A percentile compares a stretch with the other conserved stretches of the same genome.
Evolutionary conservation across 1,140 invertebrate species (phyloP).

Genomic region (Drosophila kikkawai): DNA sequence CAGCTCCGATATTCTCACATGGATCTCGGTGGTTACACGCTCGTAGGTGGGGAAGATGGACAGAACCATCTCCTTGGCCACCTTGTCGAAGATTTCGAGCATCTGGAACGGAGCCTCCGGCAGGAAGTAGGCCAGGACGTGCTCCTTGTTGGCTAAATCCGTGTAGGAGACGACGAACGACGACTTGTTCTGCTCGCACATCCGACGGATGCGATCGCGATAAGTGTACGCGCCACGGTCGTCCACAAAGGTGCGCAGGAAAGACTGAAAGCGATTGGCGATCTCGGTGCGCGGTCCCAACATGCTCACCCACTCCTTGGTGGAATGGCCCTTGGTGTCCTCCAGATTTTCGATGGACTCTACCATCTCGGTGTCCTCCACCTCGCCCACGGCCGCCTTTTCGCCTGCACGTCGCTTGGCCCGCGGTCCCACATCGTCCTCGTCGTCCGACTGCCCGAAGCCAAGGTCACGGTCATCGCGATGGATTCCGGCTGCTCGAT

Average conservation of each 20-base stretch:
- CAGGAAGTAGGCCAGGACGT: conserved; percentile 97
- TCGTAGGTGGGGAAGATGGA: conserved; percentile 98
- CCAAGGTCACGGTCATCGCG: conserved; percentile 92
- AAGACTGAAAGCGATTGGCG: conserved; percentile 98
- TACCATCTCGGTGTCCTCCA: conserved; percentile 93
- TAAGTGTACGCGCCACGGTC: conserved; percentile 95
- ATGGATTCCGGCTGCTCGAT: conserved; percentile 92
- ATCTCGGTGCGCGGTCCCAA: conserved; percentile 98
- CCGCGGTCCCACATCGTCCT: conserved; percentile 91
- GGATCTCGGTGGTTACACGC: conserved; percentile 96
- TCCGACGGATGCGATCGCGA: conserved; percentile 96
- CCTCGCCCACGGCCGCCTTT: conserved; percentile 92
- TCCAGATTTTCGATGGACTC: conserved; percentile 99
- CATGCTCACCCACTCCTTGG: conserved; percentile 98
- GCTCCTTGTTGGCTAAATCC: conserved; percentile 94
- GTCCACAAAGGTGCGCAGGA: conserved; percentile 95
- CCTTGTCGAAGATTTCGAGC: conserved; percentile 97
- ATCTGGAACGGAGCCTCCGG: conserved; percentile 99
- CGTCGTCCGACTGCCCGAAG: conserved; percentile 88
- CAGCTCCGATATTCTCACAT: conserved; percentile 97
- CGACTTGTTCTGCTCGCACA: conserved; percentile 96
- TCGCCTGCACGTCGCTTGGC: conserved; percentile 93
- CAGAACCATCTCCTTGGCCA: conserved; percentile 97
- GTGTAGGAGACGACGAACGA: conserved; percentile 98
- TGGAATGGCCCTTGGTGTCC: conserved; percentile 95